A percentile compares a stretch with the other conserved stretches of the same genome.
These are phyloP conservation scores for Phaedon cochleariae DNA, from an alignment of 2,888 invertebrate species.

Conservation along the genomic window DNA sequence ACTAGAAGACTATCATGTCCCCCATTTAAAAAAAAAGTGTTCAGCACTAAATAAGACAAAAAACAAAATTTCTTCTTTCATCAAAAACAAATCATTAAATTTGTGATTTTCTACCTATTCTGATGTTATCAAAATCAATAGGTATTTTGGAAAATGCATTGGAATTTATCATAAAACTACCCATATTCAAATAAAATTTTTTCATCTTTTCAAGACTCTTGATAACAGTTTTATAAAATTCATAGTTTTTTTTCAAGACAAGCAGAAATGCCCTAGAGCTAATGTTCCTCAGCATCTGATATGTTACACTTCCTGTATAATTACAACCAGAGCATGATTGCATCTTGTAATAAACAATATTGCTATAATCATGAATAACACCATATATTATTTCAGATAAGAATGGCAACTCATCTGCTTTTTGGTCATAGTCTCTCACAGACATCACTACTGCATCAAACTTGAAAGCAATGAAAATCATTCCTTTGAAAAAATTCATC, in stretches of 20 bases:
- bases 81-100: too few species aligned
- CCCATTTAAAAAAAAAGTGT: too few species aligned
- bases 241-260: constrained; percentile 36
- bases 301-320: constrained; percentile 27
- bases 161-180: constrained; percentile 12
- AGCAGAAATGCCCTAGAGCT: constrained; percentile 38
- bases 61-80: too few species aligned
- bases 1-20: too few species aligned
- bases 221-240: constrained; percentile 34
- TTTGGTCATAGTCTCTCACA: constrained; percentile 24
- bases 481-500: constrained; percentile 42
- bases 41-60: too few species aligned
- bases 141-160: constrained; percentile 32
- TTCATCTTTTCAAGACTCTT: background rate
- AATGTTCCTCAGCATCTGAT: constrained; percentile 31
- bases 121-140: constrained; percentile 20
- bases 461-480: constrained; percentile 43
- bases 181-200: constrained; percentile 17
- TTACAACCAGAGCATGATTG: constrained; percentile 23
- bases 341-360: constrained; percentile 29
- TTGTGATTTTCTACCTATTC: constrained; percentile 19
- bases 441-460: constrained; percentile 40
- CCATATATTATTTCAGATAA: constrained; percentile 9
- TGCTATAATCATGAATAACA: constrained; percentile 27
- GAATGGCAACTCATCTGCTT: constrained; percentile 23